Evolutionary conservation across 2,888 invertebrate species (phyloP), one percentile per base, ranked within the genome.

Genomic region (Tetragnatha montana): DNA sequence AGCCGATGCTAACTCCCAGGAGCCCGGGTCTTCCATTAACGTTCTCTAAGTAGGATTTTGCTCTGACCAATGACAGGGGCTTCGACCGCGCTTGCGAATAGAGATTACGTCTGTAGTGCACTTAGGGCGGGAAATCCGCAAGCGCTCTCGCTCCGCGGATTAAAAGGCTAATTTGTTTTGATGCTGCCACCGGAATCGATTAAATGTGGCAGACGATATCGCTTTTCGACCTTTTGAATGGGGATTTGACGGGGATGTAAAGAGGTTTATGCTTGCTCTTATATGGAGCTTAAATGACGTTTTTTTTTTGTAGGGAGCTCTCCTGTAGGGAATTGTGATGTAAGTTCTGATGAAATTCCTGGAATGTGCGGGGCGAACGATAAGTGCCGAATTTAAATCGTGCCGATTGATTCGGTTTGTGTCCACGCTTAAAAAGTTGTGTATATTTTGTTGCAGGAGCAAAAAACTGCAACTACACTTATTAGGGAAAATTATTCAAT

Each of bases 151-250:
- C 73, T 78, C 21, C 81, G 87, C 87, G 70, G 88, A 83, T 88
- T 88, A 88, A 84, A 84, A 88, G 88, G 84, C 88, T 88, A 88
- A 88, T 88, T 88, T 88, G 84, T 88, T 88, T 88, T 76, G 84
- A 78, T 76, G 76, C 70, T 35, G 35, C 35, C 35, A 35, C 35
- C 35, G 35, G 35, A 85, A 85, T 69, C 85, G 85, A 85, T 85
- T 85, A 85, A 79, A 78, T 85, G 50, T 69, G n/a, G 60, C 60
- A 60, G 60, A 60, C 60, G 60, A 60, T 12, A 60, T 47, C n/a
- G 81, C 35, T 70, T 60, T 17, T 14, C n/a, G 21, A 17, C 71
- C 74, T 68, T 60, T 51, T 73, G 22, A 12, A 70, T 35, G 80
- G 51, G 86, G 86, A 86, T 86, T 80, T 86, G 51, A 71, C 51